Percentiles rank a stretch among this genome's conserved stretches.
Evolutionary conservation across 1,140 invertebrate species (phyloP).

Genomic region (Drosophila sproati): DNA sequence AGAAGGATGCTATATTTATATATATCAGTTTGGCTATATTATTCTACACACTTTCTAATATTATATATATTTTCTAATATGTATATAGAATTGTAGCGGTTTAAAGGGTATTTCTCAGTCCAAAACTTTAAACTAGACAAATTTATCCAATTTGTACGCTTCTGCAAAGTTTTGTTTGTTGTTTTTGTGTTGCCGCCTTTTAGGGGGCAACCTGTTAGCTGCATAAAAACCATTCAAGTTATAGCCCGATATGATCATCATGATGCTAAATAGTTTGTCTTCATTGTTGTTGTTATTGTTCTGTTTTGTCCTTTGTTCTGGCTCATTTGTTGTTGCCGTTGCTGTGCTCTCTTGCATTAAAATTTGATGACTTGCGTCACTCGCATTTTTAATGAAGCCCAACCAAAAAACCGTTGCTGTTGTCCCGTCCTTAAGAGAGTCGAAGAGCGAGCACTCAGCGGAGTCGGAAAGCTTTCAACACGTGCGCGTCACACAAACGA

Average conservation of each 20-base stretch:
- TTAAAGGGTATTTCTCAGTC: background rate
- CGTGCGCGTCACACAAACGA: slow-evolving; percentile 15
- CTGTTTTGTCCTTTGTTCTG: background rate
- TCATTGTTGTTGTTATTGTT: slow-evolving; percentile 14
- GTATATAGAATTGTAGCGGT: too few species aligned
- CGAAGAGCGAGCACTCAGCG: background rate
- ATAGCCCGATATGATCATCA: slow-evolving; percentile 43
- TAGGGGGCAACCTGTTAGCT: slow-evolving; percentile 49
- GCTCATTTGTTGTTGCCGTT: slow-evolving; percentile 43
- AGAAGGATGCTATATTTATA: too few species aligned
- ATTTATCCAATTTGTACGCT: background rate
- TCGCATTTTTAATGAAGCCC: slow-evolving; percentile 63
- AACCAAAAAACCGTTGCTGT: slow-evolving; percentile 1
- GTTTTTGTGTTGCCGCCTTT: slow-evolving; percentile 32
- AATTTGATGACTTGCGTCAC: slow-evolving; percentile 81
- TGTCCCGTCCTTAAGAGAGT: slow-evolving; percentile 18
- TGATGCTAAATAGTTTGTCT: slow-evolving; percentile 48
- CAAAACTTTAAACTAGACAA: background rate
- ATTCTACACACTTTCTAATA: too few species aligned
- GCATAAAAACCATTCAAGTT: slow-evolving; percentile 34
- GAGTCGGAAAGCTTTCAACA: slow-evolving; percentile 46
- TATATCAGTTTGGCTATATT: too few species aligned
- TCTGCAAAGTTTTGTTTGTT: slow-evolving; percentile 5
- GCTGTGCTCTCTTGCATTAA: slow-evolving; percentile 56
- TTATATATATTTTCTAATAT: too few species aligned